These are phyloP conservation scores for Diabrotica balteata DNA, from an alignment of 2,888 invertebrate species.

Conservation along the genomic window DNA sequence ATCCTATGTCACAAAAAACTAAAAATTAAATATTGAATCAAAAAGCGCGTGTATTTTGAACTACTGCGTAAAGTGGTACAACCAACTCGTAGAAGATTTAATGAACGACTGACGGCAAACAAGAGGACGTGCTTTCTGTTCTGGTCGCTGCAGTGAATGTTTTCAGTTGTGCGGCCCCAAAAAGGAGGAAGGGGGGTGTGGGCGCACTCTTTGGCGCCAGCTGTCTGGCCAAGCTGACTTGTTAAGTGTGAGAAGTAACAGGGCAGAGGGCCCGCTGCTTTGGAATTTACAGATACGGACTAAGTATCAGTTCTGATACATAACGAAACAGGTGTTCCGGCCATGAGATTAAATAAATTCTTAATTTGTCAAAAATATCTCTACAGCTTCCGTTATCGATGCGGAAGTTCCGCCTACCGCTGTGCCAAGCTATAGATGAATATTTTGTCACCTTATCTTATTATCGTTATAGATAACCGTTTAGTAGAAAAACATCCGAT, in stretches of 20 bases:
- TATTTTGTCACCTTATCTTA: too few species aligned
- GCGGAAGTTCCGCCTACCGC: too few species aligned
- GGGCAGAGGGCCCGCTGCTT: conserved; percentile 61
- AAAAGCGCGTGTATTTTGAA: conserved; percentile 11
- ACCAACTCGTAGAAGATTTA: not conserved
- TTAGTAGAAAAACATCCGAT: too few species aligned
- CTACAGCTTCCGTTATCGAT: too few species aligned
- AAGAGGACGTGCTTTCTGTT: conserved; percentile 14
- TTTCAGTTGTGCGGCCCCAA: conserved; percentile 47
- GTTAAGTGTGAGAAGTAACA: conserved; percentile 63
- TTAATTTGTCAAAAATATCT: too few species aligned
- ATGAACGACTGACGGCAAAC: conserved; percentile 9
- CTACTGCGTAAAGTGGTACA: not conserved
- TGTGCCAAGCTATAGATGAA: too few species aligned
- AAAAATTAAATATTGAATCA: not conserved
- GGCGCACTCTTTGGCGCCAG: conserved; percentile 64
- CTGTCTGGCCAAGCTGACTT: conserved; percentile 56
- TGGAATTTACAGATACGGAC: conserved; percentile 45
- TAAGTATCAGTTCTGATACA: too few species aligned
- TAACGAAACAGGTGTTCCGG: too few species aligned
- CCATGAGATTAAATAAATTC: too few species aligned
- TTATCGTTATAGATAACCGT: too few species aligned
- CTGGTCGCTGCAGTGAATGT: conserved; percentile 49
- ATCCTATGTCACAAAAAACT: conserved; percentile 9
- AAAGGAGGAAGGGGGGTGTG: conserved; percentile 59